phyloP scores from a whole-genome alignment of 1,140 invertebrate species.

The Acyrthosiphon pisum region DNA sequence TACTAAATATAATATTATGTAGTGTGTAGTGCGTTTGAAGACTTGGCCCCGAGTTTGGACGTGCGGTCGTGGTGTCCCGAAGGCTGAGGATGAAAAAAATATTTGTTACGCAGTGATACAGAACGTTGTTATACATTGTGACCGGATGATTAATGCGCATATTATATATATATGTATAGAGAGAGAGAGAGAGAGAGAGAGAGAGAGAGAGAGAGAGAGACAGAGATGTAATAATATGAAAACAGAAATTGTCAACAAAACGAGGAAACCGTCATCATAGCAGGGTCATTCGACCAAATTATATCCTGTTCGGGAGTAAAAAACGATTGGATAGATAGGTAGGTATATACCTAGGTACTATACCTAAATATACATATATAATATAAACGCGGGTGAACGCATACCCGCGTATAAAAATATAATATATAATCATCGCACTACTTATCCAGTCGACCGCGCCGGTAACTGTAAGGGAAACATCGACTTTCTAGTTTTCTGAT shows the following conservation, averaged over 20 bases:
- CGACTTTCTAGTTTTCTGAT: constrained; percentile 3
- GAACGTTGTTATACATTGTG: constrained; percentile 32
- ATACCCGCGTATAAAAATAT: constrained; percentile 32
- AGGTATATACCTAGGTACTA: not conserved
- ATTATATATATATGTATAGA: not conserved
- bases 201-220: not conserved
- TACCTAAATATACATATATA: not conserved
- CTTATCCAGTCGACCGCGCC: constrained; percentile 19
- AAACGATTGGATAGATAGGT: not conserved
- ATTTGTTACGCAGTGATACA: constrained; percentile 35
- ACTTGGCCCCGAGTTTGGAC: not conserved
- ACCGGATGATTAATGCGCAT: constrained; percentile 39
- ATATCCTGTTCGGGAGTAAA: constrained; percentile 22
- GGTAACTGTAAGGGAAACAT: not conserved
- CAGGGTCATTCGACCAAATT: constrained; percentile 45
- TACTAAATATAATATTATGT: not conserved
- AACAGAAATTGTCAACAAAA: constrained; percentile 43
- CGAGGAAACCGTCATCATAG: constrained; percentile 12
- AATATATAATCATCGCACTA: constrained; percentile 10
- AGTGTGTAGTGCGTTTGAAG: not conserved
- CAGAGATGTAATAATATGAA: not conserved
- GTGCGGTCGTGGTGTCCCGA: not conserved
- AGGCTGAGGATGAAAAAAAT: constrained; percentile 5
- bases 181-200: too few species aligned
- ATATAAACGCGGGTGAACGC: not conserved